These are phyloP conservation scores for Boloria selene DNA, from an alignment of 2,888 invertebrate species.

Conservation along the genomic window DNA sequence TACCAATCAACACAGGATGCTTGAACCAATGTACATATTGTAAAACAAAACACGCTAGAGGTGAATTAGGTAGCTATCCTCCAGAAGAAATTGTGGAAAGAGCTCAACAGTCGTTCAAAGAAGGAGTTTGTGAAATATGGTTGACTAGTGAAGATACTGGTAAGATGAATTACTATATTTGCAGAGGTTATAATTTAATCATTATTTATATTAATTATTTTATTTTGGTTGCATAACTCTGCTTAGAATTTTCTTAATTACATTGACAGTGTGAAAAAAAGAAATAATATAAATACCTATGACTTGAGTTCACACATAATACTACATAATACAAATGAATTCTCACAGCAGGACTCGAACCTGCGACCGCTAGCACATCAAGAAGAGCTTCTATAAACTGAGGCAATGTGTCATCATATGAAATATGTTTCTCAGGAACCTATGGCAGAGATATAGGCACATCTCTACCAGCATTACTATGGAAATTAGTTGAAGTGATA, in stretches of 20 bases:
- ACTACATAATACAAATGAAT: too few species aligned
- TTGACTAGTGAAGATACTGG: slow-evolving; percentile 99
- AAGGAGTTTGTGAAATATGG: slow-evolving; percentile 98
- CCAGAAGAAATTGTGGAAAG: slow-evolving; percentile 94
- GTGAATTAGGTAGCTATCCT: slow-evolving; percentile 96
- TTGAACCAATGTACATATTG: slow-evolving; percentile 99
- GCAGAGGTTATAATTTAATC: too few species aligned
- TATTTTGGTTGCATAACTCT: too few species aligned
- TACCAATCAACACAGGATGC: slow-evolving; percentile 97
- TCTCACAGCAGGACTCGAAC: too few species aligned
- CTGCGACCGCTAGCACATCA: too few species aligned
- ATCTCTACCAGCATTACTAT: slow-evolving; percentile 92
- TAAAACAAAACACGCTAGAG: slow-evolving; percentile 98
- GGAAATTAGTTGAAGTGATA: slow-evolving; percentile 90
- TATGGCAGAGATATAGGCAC: slow-evolving; percentile 97
- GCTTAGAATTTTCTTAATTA: too few species aligned
- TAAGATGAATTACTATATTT: slow-evolving; percentile 33
- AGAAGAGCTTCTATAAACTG: too few species aligned
- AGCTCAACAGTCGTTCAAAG: slow-evolving; percentile 92
- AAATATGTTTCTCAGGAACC: slow-evolving; percentile 78
- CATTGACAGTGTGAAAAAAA: too few species aligned
- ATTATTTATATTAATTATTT: too few species aligned
- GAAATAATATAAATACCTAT: too few species aligned
- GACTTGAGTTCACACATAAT: too few species aligned
- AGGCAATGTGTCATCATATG: too few species aligned